Evolutionary conservation across 2,888 invertebrate genomes (phyloP), one percentile per base, ranked within the genome.

Genomic region (Caenorhabditis angaria): DNA sequence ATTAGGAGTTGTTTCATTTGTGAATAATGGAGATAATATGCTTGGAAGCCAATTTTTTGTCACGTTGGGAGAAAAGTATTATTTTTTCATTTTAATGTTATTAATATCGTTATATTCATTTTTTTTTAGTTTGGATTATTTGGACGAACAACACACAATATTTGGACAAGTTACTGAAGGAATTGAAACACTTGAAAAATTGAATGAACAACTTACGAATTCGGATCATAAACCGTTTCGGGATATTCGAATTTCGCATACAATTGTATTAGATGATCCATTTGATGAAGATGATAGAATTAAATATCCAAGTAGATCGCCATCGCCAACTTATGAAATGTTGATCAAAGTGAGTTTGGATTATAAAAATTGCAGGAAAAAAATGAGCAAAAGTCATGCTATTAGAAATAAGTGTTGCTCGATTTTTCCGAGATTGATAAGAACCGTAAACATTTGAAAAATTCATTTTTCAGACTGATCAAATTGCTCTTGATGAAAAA

Each of bases 161-260:
- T 96, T 99, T 89, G 99, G 97, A 0, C 81, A 83, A 78, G 93
- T 99, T 2, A 92, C 93, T 0, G 97, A 99, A 89, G 99, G 95
- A 0, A 89, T 92, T 58, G 88, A 87, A 48, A 91, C 94, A 1
- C 89, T 99, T 22, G 91, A 93, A 20, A 92, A 93, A 88, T 90
- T 99, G 0, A 99, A 99, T 88, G 95, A 97, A 87, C 92, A 93
- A 0, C 94, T 97, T 82, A 95, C 95, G 85, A 97, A 97, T 89
- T 92, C 92, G 29, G 91, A 92, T 50, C 92, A 94, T 86, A 91
- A 94, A 28, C 99, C 99, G 0, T 97, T 93, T 88, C 93, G 94
- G 88, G 97, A 97, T 88, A 93, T 97, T 69, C 91, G 97, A 80
- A 94, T 99, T 68, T 94, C 95, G 0, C 99, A 99, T 87, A 97